Evolutionary conservation across 2,888 invertebrate genomes (phyloP), one percentile per base, ranked within the genome.

Genomic region (Trichopoda pennipes): DNA sequence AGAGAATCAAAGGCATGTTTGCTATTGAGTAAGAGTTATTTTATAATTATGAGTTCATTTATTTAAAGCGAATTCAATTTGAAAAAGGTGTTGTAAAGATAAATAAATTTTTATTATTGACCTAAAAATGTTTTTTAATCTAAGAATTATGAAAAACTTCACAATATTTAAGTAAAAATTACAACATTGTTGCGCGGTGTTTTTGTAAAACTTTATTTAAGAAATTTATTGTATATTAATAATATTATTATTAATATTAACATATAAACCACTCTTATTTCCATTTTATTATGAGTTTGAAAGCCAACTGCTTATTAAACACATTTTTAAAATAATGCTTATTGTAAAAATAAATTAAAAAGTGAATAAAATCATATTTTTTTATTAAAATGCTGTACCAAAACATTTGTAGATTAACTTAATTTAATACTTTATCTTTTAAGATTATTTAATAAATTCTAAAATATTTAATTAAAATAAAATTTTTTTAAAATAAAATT

Each of bases 181-280:
- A 38, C 16, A 44, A 16, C 42, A n/a, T 14, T 2, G n/a, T 44
- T 55, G 14, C 35, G 35, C 61, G 51, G 35, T 58, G 75, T 75
- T 72, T 73, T 77, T 76, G 53, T 72, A 76, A 81, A 73, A 73
- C 77, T 81, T 77, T 81, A 81, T 81, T 81, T 73, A 81, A 32
- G 68, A 81, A 77, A 81, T 4, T 28, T 28, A n/a, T 28, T 28
- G 28, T 28, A 28, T 28, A 1, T 28, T 28, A 28, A 28, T 28
- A 28, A 6, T 4, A 28, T 28, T 7, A 7, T 28, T 28, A 7
- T 4, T 7, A 28, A 28, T 28, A 28, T 7, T 28, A 28, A 28
- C 28, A 28, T 28, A 28, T 28, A 28, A 28, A 28, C 28, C 8
- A 28, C 8, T 28, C 6, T 28, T n/a, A n/a, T n/a, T n/a, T n/a